phyloP scores from a whole-genome alignment of 2,888 invertebrate species.

The Villa cingulata region DNA sequence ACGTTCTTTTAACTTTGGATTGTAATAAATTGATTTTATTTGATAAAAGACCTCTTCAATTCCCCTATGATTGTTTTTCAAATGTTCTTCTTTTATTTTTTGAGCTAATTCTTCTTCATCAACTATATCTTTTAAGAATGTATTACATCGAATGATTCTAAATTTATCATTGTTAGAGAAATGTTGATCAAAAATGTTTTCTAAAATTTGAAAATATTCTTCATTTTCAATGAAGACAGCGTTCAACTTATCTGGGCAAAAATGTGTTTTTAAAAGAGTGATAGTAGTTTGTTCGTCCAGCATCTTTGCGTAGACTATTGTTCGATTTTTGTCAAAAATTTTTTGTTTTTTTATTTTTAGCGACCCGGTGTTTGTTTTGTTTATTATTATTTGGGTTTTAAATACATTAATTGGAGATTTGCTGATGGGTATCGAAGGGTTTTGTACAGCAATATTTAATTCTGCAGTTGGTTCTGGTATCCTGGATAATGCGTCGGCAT shows the following conservation, averaged over 20 bases:
- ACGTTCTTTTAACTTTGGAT: conserved; percentile 10
- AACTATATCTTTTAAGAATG: background rate
- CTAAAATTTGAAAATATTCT: background rate
- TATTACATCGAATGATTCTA: background rate
- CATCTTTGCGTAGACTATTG: background rate
- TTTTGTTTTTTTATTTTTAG: conserved; percentile 1
- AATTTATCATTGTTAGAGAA: background rate
- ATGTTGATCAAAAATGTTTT: background rate
- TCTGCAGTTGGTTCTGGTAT: too few relatives aligned
- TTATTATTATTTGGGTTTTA: background rate
- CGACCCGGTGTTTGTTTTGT: conserved; percentile 3
- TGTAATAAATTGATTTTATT: conserved; percentile 10
- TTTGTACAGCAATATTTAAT: too few relatives aligned
- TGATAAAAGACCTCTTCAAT: conserved; percentile 13
- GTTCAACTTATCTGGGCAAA: background rate
- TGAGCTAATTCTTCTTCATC: conserved; percentile 8
- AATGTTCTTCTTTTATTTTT: conserved; percentile 12
- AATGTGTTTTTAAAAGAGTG: background rate
- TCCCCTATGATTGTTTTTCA: conserved; percentile 2
- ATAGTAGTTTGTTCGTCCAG: background rate
- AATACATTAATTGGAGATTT: background rate
- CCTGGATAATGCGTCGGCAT: too few relatives aligned
- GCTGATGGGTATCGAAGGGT: background rate
- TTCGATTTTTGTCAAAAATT: background rate
- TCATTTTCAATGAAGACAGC: background rate